Percentiles rank a stretch among this genome's conserved stretches.
phyloP scores from a whole-genome alignment of 2,113 vertebrate genomes.

The Micronycteris hirsuta region DNA sequence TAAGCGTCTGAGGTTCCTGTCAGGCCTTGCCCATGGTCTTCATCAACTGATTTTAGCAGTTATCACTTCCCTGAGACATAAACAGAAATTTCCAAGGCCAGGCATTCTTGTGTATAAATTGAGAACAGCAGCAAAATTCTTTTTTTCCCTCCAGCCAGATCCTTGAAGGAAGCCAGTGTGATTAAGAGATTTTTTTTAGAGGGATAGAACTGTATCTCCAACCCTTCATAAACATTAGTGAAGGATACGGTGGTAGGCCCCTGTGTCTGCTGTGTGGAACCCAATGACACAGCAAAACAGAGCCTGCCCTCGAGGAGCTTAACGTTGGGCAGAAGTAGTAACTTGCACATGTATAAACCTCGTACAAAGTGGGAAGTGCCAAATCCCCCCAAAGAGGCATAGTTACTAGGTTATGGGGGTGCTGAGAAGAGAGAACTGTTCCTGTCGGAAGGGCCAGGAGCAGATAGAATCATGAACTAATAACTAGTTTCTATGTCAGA shows the following conservation, averaged over 20 bases:
- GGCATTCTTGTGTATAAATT: not conserved
- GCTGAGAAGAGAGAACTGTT: slow-evolving; percentile 7
- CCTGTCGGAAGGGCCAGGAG: not conserved
- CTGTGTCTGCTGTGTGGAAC: not conserved
- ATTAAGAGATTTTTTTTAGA: not conserved
- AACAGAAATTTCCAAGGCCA: not conserved
- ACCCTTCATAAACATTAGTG: not conserved
- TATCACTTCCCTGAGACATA: not conserved
- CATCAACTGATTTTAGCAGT: not conserved
- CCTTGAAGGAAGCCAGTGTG: not conserved
- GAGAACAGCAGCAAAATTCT: not conserved
- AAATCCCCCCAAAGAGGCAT: not conserved
- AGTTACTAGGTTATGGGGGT: slow-evolving; percentile 18
- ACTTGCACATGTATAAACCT: not conserved
- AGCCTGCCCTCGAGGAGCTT: not conserved
- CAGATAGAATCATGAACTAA: slow-evolving; percentile 47
- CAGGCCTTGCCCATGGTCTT: not conserved
- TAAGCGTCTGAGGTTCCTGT: not conserved
- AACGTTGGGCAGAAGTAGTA: not conserved
- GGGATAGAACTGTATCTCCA: not conserved
- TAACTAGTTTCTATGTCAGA: slow-evolving; percentile 11
- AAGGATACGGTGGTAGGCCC: not conserved
- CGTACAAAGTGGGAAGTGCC: not conserved
- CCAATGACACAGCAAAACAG: not conserved
- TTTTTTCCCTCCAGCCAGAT: not conserved